Base-by-base conservation (phyloP, 2,888 invertebrate species). In the Lycia hirtaria region DNA sequence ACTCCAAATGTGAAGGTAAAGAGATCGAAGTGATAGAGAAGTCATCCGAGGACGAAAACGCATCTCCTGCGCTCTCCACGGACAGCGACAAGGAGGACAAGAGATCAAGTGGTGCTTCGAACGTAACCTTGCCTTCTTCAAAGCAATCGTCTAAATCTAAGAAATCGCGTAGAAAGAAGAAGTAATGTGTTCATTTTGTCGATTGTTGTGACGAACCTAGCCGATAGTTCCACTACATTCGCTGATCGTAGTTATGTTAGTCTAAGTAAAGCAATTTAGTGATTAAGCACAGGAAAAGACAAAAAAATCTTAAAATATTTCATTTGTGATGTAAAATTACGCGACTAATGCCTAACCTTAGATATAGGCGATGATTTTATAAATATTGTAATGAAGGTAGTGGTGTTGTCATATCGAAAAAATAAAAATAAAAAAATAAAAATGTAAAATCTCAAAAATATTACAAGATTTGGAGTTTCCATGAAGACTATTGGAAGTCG, bases 161-260 rank as follows among this genome's bases (percentile, higher is more conserved):
- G 75, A 94, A 93, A 75, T 87, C 93, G 48, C 94, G 93, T 75
- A 93, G 93, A 76, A 94, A 94, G 87, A 93, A 93, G 77, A 94
- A 94, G 85, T 94, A 73, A 76, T 79, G 83, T 84, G 83, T 85
- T 85, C 81, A 82, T 69, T 71, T 75, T 73, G 76, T 73, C 68
- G 65, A 72, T 72, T 73, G 70, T 71, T 74, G 67, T 77, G 72
- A 73, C 71, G 60, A 59, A 52, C 56, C 38, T 60, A 57, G 58
- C 57, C 64, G 60, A 41, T 64, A 67, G 65, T 54, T 61, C 72
- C 74, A 70, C 70, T 70, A 75, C 64, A 73, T 79, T 78, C 76
- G 80, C 80, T 80, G 81, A 80, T 83, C 73, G 75, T 81, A 81
- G 75, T 78, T 72, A 76, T 70, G 49, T n/a, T 80, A 82, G 78